Evolutionary conservation across 2,797 vertebrate genomes (phyloP).

Genomic region (Labroides dimidiatus): DNA sequence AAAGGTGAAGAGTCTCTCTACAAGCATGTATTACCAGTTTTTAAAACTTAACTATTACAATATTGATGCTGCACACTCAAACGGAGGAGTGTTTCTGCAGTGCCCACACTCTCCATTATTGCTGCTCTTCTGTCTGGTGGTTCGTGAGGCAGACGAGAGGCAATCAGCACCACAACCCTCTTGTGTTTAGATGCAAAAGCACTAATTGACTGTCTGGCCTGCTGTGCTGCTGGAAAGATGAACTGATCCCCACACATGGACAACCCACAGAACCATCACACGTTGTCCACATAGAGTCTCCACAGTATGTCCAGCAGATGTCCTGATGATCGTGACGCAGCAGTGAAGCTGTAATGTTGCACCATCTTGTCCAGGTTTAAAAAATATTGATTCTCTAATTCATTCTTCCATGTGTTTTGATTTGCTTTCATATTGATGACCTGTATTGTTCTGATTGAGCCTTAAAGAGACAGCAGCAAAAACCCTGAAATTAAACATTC

Average conservation of each 20-base stretch:
- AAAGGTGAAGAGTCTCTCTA: neutral
- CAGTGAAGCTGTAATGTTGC: no score
- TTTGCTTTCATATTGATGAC: no score
- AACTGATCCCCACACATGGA: constrained; percentile 50
- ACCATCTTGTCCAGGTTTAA: no score
- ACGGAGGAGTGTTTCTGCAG: constrained; percentile 43
- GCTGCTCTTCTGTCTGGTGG: constrained; percentile 40
- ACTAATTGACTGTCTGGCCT: constrained; percentile 66
- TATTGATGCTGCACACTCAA: constrained; percentile 37
- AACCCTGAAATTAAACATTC: no score
- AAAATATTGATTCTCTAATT: no score
- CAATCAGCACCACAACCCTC: constrained; percentile 69
- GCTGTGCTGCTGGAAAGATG: constrained; percentile 53
- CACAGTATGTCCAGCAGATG: neutral
- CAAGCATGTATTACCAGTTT: constrained; percentile 1
- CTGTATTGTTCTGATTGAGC: no score
- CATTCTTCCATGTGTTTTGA: no score
- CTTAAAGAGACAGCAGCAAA: no score
- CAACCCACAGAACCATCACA: constrained; percentile 34
- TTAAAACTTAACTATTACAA: constrained; percentile 29
- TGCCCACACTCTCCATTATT: constrained; percentile 68
- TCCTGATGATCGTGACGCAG: neutral
- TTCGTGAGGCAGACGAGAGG: constrained; percentile 61
- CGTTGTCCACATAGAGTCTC: constrained; percentile 10
- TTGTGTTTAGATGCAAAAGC: constrained; percentile 64